Evolutionary conservation across 2,113 vertebrate genomes (phyloP), one percentile per base, ranked within the genome.

Genomic region (Rhizomys pruinosus): DNA sequence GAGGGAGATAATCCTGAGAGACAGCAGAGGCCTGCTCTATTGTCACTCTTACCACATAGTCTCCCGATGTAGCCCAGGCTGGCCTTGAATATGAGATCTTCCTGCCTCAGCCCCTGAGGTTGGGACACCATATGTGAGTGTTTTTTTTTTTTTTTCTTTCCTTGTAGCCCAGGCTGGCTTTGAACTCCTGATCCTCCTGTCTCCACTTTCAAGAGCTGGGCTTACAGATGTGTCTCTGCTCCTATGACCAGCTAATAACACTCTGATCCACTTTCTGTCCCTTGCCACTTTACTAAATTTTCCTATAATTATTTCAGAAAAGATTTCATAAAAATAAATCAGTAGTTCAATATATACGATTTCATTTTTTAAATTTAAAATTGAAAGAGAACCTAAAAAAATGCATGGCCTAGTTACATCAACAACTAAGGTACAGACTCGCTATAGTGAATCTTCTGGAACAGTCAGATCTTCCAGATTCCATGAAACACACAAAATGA

Each of bases 321-420:
- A 61, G 17, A 29, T 39, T 34, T 39, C 57, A 80, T 61, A 80
- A 63, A 95, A 68, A 29, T 61, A 93, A 68, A 27, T 16, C 16
- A 74, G 52, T 44, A 87, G 88, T 79, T 78, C 34, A 69, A 19
- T n/a, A 89, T 55, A 37, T 80, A 59, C 8, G 44, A 52, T 88
- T 94, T 79, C 78, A 61, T 72, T 71, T 29, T 82, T 79, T 63
- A 66, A 55, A 86, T 37, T 94, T 91, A 94, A 81, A 78, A 84
- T 23, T 27, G 66, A 59, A 76, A 92, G 20, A 86, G 34, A 81
- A 66, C 8, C 32, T 37, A 16, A 84, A 79, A 87, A 72, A 52
- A n/a, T 8, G 9, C 55, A 44, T 93, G 16, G 55, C 22, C 32
- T 89, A 81, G 34, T 69, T n/a, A 77, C 22, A 82, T 64, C 32